Conservation (phyloP, 2,888 invertebrate genomes). For the Cinara cedri region DNA sequence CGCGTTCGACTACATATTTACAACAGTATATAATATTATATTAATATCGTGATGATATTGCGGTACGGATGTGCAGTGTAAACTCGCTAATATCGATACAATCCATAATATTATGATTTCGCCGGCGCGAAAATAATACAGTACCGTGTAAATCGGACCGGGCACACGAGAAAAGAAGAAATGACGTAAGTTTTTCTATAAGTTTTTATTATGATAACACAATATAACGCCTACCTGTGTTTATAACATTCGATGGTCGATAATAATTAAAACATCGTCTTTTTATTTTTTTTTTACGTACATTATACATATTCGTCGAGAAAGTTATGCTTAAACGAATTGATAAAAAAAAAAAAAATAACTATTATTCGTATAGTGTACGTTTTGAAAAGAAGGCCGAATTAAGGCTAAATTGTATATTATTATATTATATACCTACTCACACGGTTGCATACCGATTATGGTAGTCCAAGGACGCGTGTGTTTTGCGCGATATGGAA, state of each 20-base stretch:
- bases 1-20: too few species aligned
- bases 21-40: not conserved
- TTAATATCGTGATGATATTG: not conserved
- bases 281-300: not conserved
- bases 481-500: slow-evolving; percentile 14
- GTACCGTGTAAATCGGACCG: too few species aligned
- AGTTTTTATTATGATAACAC: too few species aligned
- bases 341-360: not conserved
- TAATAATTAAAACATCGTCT: not conserved
- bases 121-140: not conserved
- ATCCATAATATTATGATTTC: too few species aligned
- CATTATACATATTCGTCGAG: too few species aligned
- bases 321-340: not conserved
- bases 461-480: slow-evolving; percentile 46
- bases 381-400: slow-evolving; percentile 45
- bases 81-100: too few species aligned
- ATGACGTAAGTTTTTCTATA: slow-evolving; percentile 44
- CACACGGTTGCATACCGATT: slow-evolving; percentile 17
- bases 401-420: slow-evolving; percentile 20
- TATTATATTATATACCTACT: not conserved
- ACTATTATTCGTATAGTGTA: not conserved
- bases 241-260: too few species aligned
- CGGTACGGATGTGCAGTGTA: not conserved
- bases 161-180: not conserved
- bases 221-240: too few species aligned